Conservation (phyloP, 2,797 vertebrate genomes). For the Adrianichthys oophorus region DNA sequence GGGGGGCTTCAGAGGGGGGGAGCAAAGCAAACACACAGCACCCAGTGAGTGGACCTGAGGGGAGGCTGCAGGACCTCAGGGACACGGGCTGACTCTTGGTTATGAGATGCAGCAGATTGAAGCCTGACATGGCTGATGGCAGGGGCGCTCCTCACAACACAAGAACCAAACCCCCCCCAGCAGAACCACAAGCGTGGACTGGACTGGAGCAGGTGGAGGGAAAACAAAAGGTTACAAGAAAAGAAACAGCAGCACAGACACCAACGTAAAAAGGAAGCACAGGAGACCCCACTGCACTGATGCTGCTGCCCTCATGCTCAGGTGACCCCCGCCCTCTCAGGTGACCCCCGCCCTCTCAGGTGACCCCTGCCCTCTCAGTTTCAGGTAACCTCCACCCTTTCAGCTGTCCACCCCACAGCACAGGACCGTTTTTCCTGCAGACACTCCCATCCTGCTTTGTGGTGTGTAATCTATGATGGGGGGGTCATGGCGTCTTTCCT, state of each 20-base stretch:
- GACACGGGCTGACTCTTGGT: slow-evolving; percentile 96
- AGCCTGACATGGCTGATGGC: slow-evolving; percentile 94
- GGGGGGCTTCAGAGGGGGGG: slow-evolving; percentile 42
- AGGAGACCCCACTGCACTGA: neutral
- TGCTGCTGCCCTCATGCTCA: no score
- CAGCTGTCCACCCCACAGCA: no score
- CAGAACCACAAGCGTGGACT: slow-evolving; percentile 40
- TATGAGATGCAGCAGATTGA: slow-evolving; percentile 99
- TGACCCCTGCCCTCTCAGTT: no score
- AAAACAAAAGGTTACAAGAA: slow-evolving; percentile 80
- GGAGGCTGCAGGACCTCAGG: slow-evolving; percentile 95
- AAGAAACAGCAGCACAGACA: slow-evolving; percentile 52
- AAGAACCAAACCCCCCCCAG: slow-evolving; percentile 53
- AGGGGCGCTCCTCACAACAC: slow-evolving; percentile 42
- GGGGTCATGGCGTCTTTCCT: no score
- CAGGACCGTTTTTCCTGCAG: no score
- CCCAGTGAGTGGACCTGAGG: slow-evolving; percentile 88
- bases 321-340: no score
- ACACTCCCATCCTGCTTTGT: no score
- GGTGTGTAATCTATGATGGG: no score
- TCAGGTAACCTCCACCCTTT: no score
- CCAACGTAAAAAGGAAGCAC: neutral
- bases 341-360: no score
- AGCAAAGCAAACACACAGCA: slow-evolving; percentile 70
- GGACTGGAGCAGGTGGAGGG: slow-evolving; percentile 74